Evolutionary conservation across 2,113 vertebrate species (phyloP), one percentile per base, ranked within the genome.

Genomic region (Aramus guarauna): DNA sequence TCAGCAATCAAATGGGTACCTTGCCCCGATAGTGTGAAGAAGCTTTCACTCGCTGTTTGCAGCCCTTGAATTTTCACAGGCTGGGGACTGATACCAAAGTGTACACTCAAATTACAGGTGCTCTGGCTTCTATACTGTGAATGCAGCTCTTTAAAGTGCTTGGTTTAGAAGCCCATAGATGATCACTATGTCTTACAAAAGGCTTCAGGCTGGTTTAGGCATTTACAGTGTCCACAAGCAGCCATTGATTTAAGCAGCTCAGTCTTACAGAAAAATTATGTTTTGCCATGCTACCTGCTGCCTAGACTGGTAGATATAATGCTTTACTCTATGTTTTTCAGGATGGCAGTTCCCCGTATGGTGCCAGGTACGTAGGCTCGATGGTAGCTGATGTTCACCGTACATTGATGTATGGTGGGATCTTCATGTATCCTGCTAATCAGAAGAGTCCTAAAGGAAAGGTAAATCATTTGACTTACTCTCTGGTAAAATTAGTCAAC

Each of bases 321-420:
- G 45, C 18, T 92, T 85, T 78, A 20, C 20, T 71, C 12, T 74
- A 5, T 88, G 75, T 83, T 96, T 81, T 97, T 78, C 94, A 99
- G 99, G 99, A 99, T 53, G 99, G 99, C 64, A 97, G 98, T 23
- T 94, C 99, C 39, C 99, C 99, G 1, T 99, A 99, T 5, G 99
- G 99, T 12, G 98, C 99, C 59, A 98, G 99, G 34, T 99, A 99
- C 0, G 99, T 99, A 88, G 99, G 99, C 34, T 99, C 99, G 17
- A 99, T 99, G 99, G 99, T 99, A n/a, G 99, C 99, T 47, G 99
- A 99, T 59, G 92, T 99, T 78, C 99, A 99, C 86, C 99, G 99
- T 34, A 99, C 99, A n/a, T 87, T 99, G 86, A 98, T 99, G 77
- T 99, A 99, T 27, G 99, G 99, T 76, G 99, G 99, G 26, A 99